Evolutionary conservation across 1,140 invertebrate genomes (phyloP), one percentile per base, ranked within the genome.

Genomic region (Bathynomus jamesi): DNA sequence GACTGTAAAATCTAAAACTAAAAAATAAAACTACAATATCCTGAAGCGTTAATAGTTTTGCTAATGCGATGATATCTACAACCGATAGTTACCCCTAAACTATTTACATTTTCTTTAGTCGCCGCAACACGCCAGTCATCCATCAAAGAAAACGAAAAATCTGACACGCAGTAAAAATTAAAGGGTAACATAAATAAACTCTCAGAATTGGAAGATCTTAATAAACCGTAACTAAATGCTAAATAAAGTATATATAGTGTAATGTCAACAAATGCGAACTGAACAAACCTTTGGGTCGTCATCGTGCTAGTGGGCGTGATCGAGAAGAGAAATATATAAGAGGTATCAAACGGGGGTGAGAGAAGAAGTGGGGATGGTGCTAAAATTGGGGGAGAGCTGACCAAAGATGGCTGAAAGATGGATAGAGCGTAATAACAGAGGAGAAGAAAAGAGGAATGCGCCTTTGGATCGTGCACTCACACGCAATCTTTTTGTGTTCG

Each of bases 261-360:
- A 53, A 53, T 53, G 40, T 53, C 40, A 53, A 53, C 40, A 53
- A 53, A 53, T 53, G 40, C 40, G 40, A 53, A 53, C 40, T 53
- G 40, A 53, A 53, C 40, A 53, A 53, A 53, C 40, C 40, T 53
- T 53, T 53, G 2, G 40, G 40, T 53, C 40, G 40, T 53, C 40
- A 53, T 53, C 40, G 40, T 53, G 40, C 40, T 17, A 53, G 40
- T 53, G 40, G 40, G 40, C 40, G 40, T 53, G 40, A 2, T 17
- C 40, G 40, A 53, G 40, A 53, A 53, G 21, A 53, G 40, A 53
- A 53, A 53, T 53, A 53, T 53, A 53, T 21, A 53, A 53, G 40
- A 53, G 40, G 11, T 53, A 53, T 53, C 40, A 53, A 53, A 53
- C 40, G 13, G 40, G 40, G 40, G 40, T 53, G 40, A 53, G 40